phyloP scores from a whole-genome alignment of 2,888 invertebrate genomes.

The Odontocolon sp. region DNA sequence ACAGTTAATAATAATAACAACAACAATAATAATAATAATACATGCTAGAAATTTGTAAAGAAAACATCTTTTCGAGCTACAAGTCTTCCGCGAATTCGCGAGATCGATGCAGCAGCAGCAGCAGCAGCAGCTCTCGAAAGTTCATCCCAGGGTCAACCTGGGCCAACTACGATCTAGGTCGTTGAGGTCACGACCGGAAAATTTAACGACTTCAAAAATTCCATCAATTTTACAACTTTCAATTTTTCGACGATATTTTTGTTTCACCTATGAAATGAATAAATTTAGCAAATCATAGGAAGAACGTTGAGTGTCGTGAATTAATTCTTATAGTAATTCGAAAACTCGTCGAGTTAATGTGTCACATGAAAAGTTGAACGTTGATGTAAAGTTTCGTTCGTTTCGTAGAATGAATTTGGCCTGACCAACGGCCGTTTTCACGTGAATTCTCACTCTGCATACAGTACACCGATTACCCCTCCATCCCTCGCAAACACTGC shows the following conservation, averaged over 20 bases:
- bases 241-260: too few species aligned
- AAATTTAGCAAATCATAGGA: background rate
- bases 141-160: constrained; percentile 60
- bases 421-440: constrained; percentile 53
- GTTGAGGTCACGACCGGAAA: constrained; percentile 47
- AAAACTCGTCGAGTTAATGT: too few species aligned
- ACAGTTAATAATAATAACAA: too few species aligned
- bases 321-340: too few species aligned
- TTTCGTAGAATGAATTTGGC: constrained; percentile 67
- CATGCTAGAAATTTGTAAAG: background rate
- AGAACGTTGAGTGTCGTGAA: background rate
- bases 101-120: constrained; percentile 50
- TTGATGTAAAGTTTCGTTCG: constrained; percentile 1
- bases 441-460: constrained; percentile 29
- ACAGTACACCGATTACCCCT: background rate
- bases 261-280: background rate
- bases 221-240: background rate
- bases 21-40: too few species aligned
- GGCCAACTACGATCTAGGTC: constrained; percentile 57
- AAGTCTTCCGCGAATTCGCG: constrained; percentile 11
- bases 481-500: background rate
- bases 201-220: background rate
- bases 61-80: background rate
- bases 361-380: background rate
- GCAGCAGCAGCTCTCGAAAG: constrained; percentile 43